Conservation (phyloP, 2,888 invertebrate species). For the Theodoxus fluviatilis region DNA sequence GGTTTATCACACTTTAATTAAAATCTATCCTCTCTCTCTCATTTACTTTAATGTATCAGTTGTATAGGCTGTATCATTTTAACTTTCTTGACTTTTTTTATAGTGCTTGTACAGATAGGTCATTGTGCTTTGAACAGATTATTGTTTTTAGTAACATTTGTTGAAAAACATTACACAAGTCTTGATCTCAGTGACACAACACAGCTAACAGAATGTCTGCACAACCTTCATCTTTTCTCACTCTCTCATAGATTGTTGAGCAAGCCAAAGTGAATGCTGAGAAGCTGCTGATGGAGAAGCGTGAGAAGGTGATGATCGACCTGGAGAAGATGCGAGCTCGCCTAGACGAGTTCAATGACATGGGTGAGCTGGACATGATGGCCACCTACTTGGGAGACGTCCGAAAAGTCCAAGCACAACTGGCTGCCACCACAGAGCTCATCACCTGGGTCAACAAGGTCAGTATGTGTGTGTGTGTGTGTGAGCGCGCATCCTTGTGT, state of each 20-base stretch:
- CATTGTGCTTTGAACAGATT: background rate
- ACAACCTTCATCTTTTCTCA: background rate
- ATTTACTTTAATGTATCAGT: no score
- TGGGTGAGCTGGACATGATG: slow-evolving; percentile 81
- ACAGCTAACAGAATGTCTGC: background rate
- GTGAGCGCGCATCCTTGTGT: no score
- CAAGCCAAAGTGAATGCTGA: slow-evolving; percentile 84
- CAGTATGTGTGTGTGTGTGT: slow-evolving; percentile 14
- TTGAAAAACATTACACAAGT: background rate
- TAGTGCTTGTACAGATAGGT: background rate
- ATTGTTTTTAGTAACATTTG: background rate
- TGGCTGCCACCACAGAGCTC: slow-evolving; percentile 78
- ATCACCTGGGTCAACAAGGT: slow-evolving; percentile 84
- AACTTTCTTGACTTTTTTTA: background rate
- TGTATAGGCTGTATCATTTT: background rate
- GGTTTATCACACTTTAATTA: no score
- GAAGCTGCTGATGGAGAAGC: slow-evolving; percentile 76
- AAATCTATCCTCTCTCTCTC: no score
- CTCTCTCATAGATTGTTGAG: slow-evolving; percentile 73
- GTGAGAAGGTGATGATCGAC: slow-evolving; percentile 76
- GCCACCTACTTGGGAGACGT: slow-evolving; percentile 79
- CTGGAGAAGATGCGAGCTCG: slow-evolving; percentile 78
- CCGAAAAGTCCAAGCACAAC: slow-evolving; percentile 77
- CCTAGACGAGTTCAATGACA: slow-evolving; percentile 80
- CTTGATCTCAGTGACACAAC: background rate